Conservation (phyloP, 1,140 invertebrate genomes). For the Forficula auricularia region DNA sequence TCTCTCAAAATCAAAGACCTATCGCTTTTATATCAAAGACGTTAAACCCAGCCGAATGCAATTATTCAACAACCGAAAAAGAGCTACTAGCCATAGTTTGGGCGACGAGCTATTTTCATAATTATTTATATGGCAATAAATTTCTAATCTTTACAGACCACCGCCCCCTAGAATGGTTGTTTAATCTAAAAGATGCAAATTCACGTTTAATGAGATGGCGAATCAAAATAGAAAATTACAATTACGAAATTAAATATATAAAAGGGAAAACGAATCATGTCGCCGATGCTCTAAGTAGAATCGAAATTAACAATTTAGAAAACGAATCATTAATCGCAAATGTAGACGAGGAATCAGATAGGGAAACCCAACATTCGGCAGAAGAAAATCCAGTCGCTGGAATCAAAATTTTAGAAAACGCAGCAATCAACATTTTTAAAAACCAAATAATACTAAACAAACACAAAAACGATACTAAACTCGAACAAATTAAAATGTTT, state of each 20-base stretch:
- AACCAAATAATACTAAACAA: background rate
- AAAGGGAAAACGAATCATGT: slow-evolving; percentile 20
- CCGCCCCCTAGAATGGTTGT: slow-evolving; percentile 28
- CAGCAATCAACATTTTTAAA: too few relatives aligned
- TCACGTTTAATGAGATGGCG: slow-evolving; percentile 30
- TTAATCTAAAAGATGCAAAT: slow-evolving; percentile 27
- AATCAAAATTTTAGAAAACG: too few relatives aligned
- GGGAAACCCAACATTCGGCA: background rate
- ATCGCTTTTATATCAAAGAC: slow-evolving; percentile 18
- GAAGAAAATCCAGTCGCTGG: background rate
- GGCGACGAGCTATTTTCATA: slow-evolving; percentile 26
- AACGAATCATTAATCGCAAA: too few relatives aligned
- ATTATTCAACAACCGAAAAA: slow-evolving; percentile 23
- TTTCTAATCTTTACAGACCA: slow-evolving; percentile 35
- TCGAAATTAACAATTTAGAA: slow-evolving; percentile 1
- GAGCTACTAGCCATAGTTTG: slow-evolving; percentile 26
- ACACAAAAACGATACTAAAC: background rate
- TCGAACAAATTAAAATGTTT: background rate
- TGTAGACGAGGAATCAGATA: background rate
- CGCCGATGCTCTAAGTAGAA: slow-evolving; percentile 20
- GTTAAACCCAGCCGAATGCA: slow-evolving; percentile 16
- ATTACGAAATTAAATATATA: slow-evolving; percentile 27
- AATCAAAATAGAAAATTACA: slow-evolving; percentile 28
- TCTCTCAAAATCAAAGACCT: slow-evolving; percentile 16
- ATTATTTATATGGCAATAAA: slow-evolving; percentile 28